Evolutionary conservation across 2,888 invertebrate genomes (phyloP).

Genomic region (Lochmaea crataegi): DNA sequence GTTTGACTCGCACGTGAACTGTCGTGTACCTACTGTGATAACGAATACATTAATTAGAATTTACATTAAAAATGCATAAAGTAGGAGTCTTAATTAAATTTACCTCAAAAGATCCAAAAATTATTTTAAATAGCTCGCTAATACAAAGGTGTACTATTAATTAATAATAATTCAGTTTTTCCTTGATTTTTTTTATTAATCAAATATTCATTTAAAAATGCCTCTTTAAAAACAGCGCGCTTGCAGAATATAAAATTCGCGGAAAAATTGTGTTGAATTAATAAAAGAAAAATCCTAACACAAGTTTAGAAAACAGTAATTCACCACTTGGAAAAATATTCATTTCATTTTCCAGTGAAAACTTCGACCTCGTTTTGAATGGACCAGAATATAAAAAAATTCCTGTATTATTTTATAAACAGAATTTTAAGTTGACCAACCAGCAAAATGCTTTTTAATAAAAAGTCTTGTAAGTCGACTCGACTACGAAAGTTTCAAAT

Average conservation of each 20-base stretch:
- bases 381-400: slow-evolving; percentile 51
- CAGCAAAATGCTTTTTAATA: slow-evolving; percentile 53
- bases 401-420: slow-evolving; percentile 51
- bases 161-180: too few relatives aligned
- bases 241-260: background rate
- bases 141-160: too few relatives aligned
- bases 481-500: slow-evolving; percentile 56
- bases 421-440: slow-evolving; percentile 53
- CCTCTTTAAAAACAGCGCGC: background rate
- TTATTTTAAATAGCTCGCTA: too few relatives aligned
- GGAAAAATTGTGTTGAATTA: background rate
- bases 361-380: slow-evolving; percentile 53
- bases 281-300: slow-evolving; percentile 33
- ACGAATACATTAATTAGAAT: too few relatives aligned
- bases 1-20: too few relatives aligned
- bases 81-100: too few relatives aligned
- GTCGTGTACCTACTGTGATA: too few relatives aligned
- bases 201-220: too few relatives aligned
- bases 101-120: too few relatives aligned
- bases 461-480: slow-evolving; percentile 53
- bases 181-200: too few relatives aligned
- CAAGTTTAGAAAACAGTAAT: slow-evolving; percentile 46
- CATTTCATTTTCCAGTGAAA: slow-evolving; percentile 53
- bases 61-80: too few relatives aligned
- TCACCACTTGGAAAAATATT: slow-evolving; percentile 51